Evolutionary conservation across 2,797 vertebrate genomes (phyloP), one percentile per base, ranked within the genome.

Genomic region (Pipistrellus kuhlii): DNA sequence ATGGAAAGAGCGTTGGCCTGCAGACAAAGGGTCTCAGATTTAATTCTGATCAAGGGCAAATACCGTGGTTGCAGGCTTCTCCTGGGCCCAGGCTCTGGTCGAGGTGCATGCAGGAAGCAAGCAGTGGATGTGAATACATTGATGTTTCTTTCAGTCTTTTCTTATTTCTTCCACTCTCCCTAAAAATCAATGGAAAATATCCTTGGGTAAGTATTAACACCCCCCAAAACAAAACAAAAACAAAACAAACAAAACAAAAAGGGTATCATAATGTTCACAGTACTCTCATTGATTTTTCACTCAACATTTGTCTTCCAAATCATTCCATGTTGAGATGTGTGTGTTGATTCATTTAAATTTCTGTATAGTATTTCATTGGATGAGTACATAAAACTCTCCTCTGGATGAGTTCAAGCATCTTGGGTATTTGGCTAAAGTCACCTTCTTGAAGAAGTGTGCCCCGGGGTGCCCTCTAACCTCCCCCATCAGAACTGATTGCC

Each of bases 301-400:
- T 91, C 51, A 68, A 12, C 5, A 2, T 21, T 91, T 83, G 57
- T 84, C 76, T 81, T 91, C 15, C 10, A 71, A 41, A 66, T 62
- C 20, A 92, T 92, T 89, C 68, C 5, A 8, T 38, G 18, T 78
- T 73, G 48, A 87, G 73, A 62, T 71, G 18, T 27, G 18, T 27
- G 2, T 73, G 48, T 92, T 69, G 44, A 66, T 71, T 41, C 10
- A 81, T 84, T 85, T 96, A 72, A 82, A 92, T 91, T 93, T 91
- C 38, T 62, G 35, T 27, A 6, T 41, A 32, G 10, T 82, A 20
- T 68, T 92, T 87, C 68, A 41, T 81, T 81, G 18, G 72, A 38
- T 90, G 72, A 89, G 18, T 51, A 12, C 59, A 76, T 35, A 32
- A 72, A 93, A 85, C 44, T 68, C 17, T 72, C 21, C 3, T 46